Evolutionary conservation across 2,888 invertebrate genomes (phyloP).

Genomic region (Spialia ferax): DNA sequence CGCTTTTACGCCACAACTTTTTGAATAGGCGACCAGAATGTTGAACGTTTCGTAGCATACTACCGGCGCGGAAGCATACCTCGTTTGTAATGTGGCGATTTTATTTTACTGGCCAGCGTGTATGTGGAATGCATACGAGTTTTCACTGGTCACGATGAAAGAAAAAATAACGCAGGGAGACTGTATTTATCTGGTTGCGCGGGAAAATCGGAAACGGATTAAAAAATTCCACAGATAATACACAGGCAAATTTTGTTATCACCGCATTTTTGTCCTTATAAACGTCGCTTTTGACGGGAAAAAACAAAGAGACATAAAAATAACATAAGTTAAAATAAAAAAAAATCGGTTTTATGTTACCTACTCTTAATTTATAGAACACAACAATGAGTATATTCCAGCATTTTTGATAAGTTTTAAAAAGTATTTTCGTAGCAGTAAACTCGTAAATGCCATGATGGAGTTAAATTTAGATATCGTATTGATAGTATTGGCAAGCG

Average conservation of each 20-base stretch:
- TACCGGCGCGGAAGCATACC: conserved; percentile 51
- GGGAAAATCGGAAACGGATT: conserved; percentile 6
- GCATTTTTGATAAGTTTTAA: conserved; percentile 16
- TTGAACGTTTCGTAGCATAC: conserved; percentile 61
- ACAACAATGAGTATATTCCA: conserved; percentile 19
- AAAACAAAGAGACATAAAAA: not conserved
- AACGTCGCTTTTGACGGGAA: not conserved
- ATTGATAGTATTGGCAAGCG: conserved; percentile 41
- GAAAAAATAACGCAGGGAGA: conserved; percentile 15
- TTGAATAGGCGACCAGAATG: conserved; percentile 61
- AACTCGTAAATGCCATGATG: conserved; percentile 37
- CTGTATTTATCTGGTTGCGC: conserved; percentile 13
- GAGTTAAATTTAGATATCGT: conserved; percentile 35
- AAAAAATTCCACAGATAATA: not conserved
- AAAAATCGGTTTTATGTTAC: too few species aligned
- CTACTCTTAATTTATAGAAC: too few species aligned
- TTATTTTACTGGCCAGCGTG: conserved; percentile 35
- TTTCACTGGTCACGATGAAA: conserved; percentile 21
- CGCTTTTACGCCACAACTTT: conserved; percentile 50
- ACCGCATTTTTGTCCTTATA: not conserved
- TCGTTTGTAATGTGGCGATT: conserved; percentile 40
- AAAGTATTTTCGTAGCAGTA: conserved; percentile 21
- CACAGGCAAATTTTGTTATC: not conserved
- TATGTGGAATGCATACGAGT: conserved; percentile 42
- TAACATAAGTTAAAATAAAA: not conserved